Evolutionary conservation across 64 coral and sea anemone genomes (phyloP).

Genomic region (Pachyseris speciosa): DNA sequence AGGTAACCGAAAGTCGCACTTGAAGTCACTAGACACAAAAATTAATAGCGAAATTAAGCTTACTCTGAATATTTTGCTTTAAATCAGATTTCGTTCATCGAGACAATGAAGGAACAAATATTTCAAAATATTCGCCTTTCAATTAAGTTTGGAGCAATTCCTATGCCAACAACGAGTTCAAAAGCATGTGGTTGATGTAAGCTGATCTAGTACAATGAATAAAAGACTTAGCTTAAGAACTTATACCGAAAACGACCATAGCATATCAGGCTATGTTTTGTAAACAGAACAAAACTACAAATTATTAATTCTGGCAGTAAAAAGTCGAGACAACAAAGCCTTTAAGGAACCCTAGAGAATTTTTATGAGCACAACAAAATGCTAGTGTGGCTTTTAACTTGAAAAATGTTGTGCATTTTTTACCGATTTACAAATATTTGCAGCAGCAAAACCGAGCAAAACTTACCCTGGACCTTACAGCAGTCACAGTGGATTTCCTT

Average conservation of each 20-base stretch:
- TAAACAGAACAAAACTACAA: constrained; percentile 29
- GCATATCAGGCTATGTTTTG: constrained; percentile 14
- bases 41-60: not conserved
- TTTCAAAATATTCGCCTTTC: not conserved
- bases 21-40: not conserved
- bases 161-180: not conserved
- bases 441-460: not conserved
- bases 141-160: not conserved
- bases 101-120: not conserved
- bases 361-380: not conserved
- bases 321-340: not conserved
- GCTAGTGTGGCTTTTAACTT: not conserved
- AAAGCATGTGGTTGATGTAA: not conserved
- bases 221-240: too few species aligned
- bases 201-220: too few species aligned
- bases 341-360: not conserved
- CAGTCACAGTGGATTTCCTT: constrained; percentile 87
- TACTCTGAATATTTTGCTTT: not conserved
- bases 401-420: not conserved
- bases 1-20: not conserved
- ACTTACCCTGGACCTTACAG: constrained; percentile 81
- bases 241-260: not conserved
- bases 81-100: not conserved
- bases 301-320: constrained; percentile 8
- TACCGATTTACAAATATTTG: not conserved